Evolutionary conservation across 2,888 invertebrate genomes (phyloP).

Genomic region (Sepioteuthis lessoniana): DNA sequence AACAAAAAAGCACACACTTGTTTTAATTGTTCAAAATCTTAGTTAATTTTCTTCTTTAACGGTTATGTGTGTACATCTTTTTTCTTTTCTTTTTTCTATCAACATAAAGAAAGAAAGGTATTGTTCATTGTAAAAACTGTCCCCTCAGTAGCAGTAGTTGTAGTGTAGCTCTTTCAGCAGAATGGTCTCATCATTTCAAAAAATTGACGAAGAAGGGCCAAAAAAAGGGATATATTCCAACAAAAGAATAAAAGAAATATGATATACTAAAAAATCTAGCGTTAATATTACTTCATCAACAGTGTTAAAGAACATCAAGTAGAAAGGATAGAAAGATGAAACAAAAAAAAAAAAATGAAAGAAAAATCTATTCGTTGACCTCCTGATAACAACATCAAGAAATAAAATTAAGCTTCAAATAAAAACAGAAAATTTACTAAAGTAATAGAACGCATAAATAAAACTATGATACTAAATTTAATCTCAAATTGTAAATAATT

Average conservation of each 20-base stretch:
- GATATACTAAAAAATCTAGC: background rate
- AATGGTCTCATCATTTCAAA: background rate
- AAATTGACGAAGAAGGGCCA: background rate
- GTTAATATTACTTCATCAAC: no score
- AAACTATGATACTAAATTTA: no score
- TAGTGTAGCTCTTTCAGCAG: background rate
- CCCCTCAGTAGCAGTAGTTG: conserved; percentile 33
- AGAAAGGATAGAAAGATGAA: no score
- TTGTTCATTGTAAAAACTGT: background rate
- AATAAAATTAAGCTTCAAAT: background rate
- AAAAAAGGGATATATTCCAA: background rate
- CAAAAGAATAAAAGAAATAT: background rate
- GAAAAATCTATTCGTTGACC: background rate
- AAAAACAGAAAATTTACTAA: background rate
- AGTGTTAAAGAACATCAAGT: no score
- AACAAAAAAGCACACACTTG: background rate
- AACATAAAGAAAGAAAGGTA: background rate
- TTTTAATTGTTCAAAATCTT: background rate
- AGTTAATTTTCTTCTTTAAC: background rate
- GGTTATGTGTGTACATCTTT: background rate
- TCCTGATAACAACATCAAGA: background rate
- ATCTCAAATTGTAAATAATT: no score
- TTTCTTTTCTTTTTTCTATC: background rate
- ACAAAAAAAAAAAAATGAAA: background rate
- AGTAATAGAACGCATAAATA: no score